Evolutionary conservation across 2,113 vertebrate genomes (phyloP), one percentile per base, ranked within the genome.

Genomic region (Labeo catla): DNA sequence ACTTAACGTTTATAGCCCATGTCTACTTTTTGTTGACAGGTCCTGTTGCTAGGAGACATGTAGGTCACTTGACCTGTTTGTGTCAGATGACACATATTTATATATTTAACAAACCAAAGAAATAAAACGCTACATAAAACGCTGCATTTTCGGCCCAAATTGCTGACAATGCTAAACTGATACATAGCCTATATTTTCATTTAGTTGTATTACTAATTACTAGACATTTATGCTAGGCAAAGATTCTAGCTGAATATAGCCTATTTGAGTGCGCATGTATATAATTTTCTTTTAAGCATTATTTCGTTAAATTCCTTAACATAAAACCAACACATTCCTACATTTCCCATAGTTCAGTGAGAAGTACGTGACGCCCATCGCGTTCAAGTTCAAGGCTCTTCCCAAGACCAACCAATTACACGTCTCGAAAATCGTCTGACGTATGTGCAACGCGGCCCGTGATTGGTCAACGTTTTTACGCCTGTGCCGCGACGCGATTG

Each of bases 381-480:
- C 43, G 63, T 68, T 84, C 43, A 63, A 49, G 70, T 39, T 52
- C 39, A 74, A 81, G 45, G 23, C 84, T 36, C 23, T 23, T 74
- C 15, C 2, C 36, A 28, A 23, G 13, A 16, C 12, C 3, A 5
- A 10, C 85, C 87, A 88, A 84, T 90, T 54, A 73, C 1, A 49
- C 12, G 5, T 28, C 9, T 45, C 9, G 50, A 70, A 63, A 65
- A 70, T 13, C 8, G 7, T 65, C 45, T 1, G 0, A 65, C 78
- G 4, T 61, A 6, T 59, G 11, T 84, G 73, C 23, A 76, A 70
- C 16, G 16, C 4, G n/a, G 54, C 39, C 9, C 0, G 3, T 76
- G 83, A 89, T 93, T 91, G 92, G 91, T 43, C 43, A 19, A 5
- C 13, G 16, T 4, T 0, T 54, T 49, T 82, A 82, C 81, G 81